A percentile compares a stretch with the other conserved stretches of the same genome.
These are phyloP conservation scores for Venturia canescens DNA, from an alignment of 1,140 invertebrate species.

Conservation along the genomic window DNA sequence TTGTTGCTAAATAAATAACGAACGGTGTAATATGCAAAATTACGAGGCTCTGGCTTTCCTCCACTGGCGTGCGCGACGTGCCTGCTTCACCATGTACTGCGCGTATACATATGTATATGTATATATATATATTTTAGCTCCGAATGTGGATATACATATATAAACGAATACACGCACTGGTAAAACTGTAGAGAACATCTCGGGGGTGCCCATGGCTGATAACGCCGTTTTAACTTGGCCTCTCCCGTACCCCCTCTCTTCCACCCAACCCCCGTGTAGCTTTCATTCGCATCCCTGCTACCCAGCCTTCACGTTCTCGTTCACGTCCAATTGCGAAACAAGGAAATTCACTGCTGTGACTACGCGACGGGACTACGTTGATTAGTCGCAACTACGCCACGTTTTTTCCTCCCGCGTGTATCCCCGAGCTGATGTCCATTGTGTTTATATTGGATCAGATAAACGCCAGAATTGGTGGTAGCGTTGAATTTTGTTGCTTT, in stretches of 20 bases:
- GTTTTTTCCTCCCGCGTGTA: slow-evolving; percentile 22
- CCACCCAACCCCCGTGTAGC: slow-evolving; percentile 6
- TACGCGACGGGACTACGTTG: slow-evolving; percentile 45
- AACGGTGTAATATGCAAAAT: slow-evolving; percentile 72
- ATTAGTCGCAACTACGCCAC: slow-evolving; percentile 31
- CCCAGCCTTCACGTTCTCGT: slow-evolving; percentile 12
- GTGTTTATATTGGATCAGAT: slow-evolving; percentile 2
- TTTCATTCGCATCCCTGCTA: slow-evolving; percentile 4
- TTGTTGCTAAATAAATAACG: slow-evolving; percentile 73
- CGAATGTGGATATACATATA: not conserved
- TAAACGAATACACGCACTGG: not conserved
- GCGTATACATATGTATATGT: slow-evolving; percentile 3
- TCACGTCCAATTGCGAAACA: slow-evolving; percentile 43
- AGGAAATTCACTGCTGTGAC: slow-evolving; percentile 43
- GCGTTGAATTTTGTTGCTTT: no score
- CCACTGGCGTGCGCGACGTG: slow-evolving; percentile 51
- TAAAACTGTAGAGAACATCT: slow-evolving; percentile 33
- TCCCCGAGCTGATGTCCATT: not conserved
- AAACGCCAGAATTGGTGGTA: not conserved
- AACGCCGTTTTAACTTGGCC: slow-evolving; percentile 67
- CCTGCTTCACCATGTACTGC: not conserved
- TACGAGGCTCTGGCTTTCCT: slow-evolving; percentile 62
- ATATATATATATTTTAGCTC: not conserved
- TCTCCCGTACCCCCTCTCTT: slow-evolving; percentile 51
- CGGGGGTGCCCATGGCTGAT: slow-evolving; percentile 54